Base-by-base conservation (phyloP, 2,797 vertebrate genomes). In the Hypotaenidia philippensis region DNA sequence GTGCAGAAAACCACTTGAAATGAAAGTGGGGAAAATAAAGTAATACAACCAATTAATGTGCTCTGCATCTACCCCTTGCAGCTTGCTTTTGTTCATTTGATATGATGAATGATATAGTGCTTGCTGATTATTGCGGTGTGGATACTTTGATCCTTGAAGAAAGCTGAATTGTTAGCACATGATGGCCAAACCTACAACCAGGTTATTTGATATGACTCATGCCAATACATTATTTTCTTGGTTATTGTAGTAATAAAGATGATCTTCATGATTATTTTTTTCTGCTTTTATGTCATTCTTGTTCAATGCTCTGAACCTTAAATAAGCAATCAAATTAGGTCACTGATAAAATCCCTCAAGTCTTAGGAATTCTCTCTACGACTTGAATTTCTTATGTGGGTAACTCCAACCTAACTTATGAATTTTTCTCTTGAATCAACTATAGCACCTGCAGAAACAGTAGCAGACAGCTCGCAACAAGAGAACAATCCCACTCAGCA, bases 201-300 rank as follows among this genome's bases (percentile, higher is more conserved):
- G 6, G 1, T 1, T 64, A 36, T n/a, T 31, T 53, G 38, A 15
- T n/a, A 9, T 25, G 22, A 49, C 45, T 53, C 18, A n/a, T 64
- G 13, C 0, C 5, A 40, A 26, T 17, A 41, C 0, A 45, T 38
- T 44, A 15, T 47, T 68, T 13, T 34, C n/a, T 47, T 80, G 1
- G 2, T 65, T 88, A 34, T 55, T 36, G 40, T 1, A 23, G 20
- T 7, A 55, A 13, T 20, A 65, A 86, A 53, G 21, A 50, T 5
- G 14, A 27, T 59, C 11, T 29, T 38, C 2, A 1, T 41, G 6
- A 45, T 65, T 82, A 49, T 57, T 64, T 83, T 65, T 38, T 34
- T 5, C 10, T 23, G 9, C 3, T 41, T 6, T 57, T 80, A 76
- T 3, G 8, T 5, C 65, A 19, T 21, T 57, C 36, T 70, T 74